phyloP scores from a whole-genome alignment of 2,797 vertebrate species.

The Eleutherodactylus coqui region DNA sequence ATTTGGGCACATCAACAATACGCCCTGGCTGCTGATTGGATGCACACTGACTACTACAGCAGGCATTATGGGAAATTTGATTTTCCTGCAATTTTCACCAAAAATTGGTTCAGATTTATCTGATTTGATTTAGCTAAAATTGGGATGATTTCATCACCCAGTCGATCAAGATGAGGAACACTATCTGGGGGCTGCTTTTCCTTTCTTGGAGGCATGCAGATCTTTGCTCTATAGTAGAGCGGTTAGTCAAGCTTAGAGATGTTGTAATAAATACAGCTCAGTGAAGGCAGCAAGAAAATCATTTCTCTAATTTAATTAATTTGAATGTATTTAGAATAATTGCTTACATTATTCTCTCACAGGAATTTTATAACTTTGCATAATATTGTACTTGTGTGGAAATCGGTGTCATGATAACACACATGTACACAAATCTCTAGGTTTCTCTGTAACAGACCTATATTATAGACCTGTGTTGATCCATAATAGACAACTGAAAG shows the following conservation, averaged over 20 bases:
- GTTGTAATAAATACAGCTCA: constrained; percentile 1
- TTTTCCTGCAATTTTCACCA: no score
- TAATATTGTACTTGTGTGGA: background rate
- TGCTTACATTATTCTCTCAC: background rate
- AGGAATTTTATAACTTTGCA: background rate
- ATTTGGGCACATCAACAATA: no score
- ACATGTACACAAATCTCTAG: background rate
- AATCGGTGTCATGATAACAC: background rate
- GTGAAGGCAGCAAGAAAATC: background rate
- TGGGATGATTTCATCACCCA: no score
- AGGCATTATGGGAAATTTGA: no score
- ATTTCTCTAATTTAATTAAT: constrained; percentile 1
- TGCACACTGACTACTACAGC: no score
- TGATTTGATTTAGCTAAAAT: no score
- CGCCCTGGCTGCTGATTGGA: no score
- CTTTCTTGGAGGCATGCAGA: background rate
- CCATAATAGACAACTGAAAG: no score
- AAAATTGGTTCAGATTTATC: no score
- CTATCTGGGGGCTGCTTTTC: background rate
- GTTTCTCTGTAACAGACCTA: background rate
- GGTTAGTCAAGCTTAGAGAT: constrained; percentile 3
- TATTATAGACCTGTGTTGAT: no score
- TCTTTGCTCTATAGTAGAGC: background rate
- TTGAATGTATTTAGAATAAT: constrained; percentile 1
- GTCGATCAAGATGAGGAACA: no score